Conservation (phyloP, 2,888 invertebrate genomes). For the Cantharis rustica region DNA sequence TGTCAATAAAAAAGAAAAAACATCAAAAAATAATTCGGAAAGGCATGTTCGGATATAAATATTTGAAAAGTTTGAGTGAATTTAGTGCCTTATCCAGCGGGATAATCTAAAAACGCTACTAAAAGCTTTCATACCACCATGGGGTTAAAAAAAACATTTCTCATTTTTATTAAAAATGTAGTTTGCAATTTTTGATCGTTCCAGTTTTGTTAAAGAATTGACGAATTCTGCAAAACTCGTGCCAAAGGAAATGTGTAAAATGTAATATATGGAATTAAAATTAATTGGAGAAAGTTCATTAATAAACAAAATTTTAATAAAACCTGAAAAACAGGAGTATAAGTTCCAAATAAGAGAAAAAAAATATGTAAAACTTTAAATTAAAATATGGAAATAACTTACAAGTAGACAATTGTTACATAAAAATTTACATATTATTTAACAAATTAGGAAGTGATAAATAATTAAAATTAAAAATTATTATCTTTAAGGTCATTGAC, state of each 20-base stretch:
- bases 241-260: neutral
- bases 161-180: neutral
- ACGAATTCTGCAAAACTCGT: neutral
- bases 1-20: neutral
- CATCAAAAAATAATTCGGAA: neutral
- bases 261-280: neutral
- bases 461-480: neutral
- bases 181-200: neutral
- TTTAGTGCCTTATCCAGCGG: neutral
- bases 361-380: neutral
- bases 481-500: slow-evolving; percentile 1
- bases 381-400: neutral
- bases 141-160: neutral
- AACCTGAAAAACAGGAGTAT: neutral
- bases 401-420: neutral
- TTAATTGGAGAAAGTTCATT: neutral
- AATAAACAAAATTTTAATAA: neutral
- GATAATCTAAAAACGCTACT: neutral
- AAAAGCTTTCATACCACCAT: neutral
- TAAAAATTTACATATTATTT: neutral
- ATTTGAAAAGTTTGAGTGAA: neutral
- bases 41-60: neutral
- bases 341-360: neutral
- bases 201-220: neutral
- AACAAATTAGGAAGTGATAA: neutral